phyloP scores from a whole-genome alignment of 1,140 invertebrate genomes.

The Telenomus remus region DNA sequence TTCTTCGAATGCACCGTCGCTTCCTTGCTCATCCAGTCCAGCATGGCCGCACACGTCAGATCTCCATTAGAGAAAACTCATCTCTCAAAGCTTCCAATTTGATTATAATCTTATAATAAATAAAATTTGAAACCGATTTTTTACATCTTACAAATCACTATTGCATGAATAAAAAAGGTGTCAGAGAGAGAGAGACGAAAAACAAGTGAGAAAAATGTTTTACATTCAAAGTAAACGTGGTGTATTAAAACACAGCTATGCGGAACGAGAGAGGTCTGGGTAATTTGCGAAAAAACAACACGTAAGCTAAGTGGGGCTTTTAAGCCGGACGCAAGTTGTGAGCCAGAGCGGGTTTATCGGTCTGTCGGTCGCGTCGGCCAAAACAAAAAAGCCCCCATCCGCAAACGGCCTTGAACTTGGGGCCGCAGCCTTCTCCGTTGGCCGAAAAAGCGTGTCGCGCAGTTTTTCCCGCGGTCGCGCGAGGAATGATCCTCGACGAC shows the following conservation, averaged over 20 bases:
- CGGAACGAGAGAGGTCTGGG: slow-evolving; percentile 3
- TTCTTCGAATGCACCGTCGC: slow-evolving; percentile 31
- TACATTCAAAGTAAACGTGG: too few species aligned
- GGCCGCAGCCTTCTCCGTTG: slow-evolving; percentile 47
- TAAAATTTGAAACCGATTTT: too few species aligned
- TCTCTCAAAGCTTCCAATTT: slow-evolving; percentile 6
- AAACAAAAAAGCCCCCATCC: slow-evolving; percentile 61
- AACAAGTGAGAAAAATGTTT: too few species aligned
- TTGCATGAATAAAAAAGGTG: too few species aligned
- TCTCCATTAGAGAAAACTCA: slow-evolving; percentile 56
- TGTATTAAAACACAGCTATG: too few species aligned
- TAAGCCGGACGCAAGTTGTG: slow-evolving; percentile 53
- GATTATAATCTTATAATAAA: too few species aligned
- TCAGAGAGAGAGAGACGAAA: too few species aligned
- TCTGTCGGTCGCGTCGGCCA: slow-evolving; percentile 58
- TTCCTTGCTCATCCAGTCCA: slow-evolving; percentile 47
- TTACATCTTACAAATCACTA: too few species aligned
- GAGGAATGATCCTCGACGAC: slow-evolving; percentile 55
- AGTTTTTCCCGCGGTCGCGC: slow-evolving; percentile 59
- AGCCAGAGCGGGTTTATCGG: slow-evolving; percentile 60
- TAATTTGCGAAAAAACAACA: slow-evolving; percentile 57
- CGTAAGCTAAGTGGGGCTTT: slow-evolving; percentile 12
- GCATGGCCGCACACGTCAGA: slow-evolving; percentile 62
- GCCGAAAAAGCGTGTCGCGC: slow-evolving; percentile 60
- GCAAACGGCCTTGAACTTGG: slow-evolving; percentile 60